Percentiles rank a stretch among this genome's conserved stretches.
Conservation (phyloP, 2,888 invertebrate species). For the Caenorhabditis wallacei region DNA sequence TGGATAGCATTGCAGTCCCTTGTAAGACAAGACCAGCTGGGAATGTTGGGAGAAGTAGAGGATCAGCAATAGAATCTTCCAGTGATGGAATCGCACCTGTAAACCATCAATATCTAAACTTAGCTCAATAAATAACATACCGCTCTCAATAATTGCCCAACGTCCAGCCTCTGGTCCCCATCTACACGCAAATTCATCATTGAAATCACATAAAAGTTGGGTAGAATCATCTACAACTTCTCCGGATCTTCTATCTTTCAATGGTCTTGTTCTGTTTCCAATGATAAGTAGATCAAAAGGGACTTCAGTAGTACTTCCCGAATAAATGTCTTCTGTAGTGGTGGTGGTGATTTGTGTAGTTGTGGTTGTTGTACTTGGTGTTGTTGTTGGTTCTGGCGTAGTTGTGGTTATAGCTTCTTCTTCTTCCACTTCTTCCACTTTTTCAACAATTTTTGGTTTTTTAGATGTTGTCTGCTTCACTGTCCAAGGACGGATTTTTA, state of each 20-base stretch:
- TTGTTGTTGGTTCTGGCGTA: slow-evolving; percentile 32
- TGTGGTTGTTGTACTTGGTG: slow-evolving; percentile 10
- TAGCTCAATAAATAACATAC: slow-evolving; percentile 47
- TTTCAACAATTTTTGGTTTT: background rate
- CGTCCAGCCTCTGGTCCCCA: slow-evolving; percentile 81
- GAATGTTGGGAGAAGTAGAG: slow-evolving; percentile 73
- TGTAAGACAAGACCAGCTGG: slow-evolving; percentile 81
- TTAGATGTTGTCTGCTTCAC: slow-evolving; percentile 27
- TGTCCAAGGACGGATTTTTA: slow-evolving; percentile 63
- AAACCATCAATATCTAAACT: slow-evolving; percentile 13
- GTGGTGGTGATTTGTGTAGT: slow-evolving; percentile 26
- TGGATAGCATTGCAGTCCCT: slow-evolving; percentile 79
- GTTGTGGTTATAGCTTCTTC: slow-evolving; percentile 8
- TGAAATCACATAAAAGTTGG: slow-evolving; percentile 80
- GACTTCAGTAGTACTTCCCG: slow-evolving; percentile 62
- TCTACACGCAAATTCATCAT: slow-evolving; percentile 79
- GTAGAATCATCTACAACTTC: slow-evolving; percentile 75
- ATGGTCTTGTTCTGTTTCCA: slow-evolving; percentile 78
- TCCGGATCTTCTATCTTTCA: slow-evolving; percentile 78
- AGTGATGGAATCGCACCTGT: slow-evolving; percentile 81
- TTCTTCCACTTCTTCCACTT: slow-evolving; percentile 2
- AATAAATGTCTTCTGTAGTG: slow-evolving; percentile 11
- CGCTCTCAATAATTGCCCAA: slow-evolving; percentile 81
- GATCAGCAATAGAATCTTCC: slow-evolving; percentile 72
- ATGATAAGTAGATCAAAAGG: slow-evolving; percentile 79